Base-by-base conservation (phyloP, 2,797 vertebrate species). In the Lepus townsendii region DNA sequence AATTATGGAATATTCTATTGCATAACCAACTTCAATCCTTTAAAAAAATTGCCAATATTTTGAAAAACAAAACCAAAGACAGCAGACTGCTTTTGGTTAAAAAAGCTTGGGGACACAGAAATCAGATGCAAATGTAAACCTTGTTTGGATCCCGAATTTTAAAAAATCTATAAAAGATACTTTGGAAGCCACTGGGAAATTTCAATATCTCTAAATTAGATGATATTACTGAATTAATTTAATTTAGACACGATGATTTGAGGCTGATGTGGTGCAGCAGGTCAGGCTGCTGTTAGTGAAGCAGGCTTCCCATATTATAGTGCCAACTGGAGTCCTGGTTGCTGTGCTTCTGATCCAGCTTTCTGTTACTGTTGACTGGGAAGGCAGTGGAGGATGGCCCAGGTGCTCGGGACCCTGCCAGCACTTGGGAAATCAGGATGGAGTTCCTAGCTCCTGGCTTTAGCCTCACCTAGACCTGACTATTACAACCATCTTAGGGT, bases 51-150 rank as follows among this genome's bases (percentile, higher is more conserved):
- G 24, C 52, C 68, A 75, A 35, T 83, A 57, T 79, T 17, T 11
- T 84, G 57, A 65, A 90, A 90, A 95, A 80, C 35, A 90, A 90
- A 95, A 89, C 35, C 12, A 76, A 90, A 71, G 30, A 16, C 16
- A 80, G 20, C 17, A 17, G 20, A 11, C 77, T 2, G 22, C 7
- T 68, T 72, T n/a, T 71, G 6, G 30, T 57, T 85, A 85, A 66
- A 72, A 90, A 32, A 83, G 38, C 71, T 52, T n/a, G 88, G 10
- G 24, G n/a, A 65, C 26, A 75, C 62, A 57, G 52, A 87, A 89
- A 57, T 7, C 4, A 79, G 30, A 72, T 27, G 60, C 11, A 60
- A 27, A 50, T 62, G 13, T 32, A 92, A 92, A 76, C 8, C 7
- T 71, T 84, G 30, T 60, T 87, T 79, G 62, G 35, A 54, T 62